Evolutionary conservation across 2,113 vertebrate genomes (phyloP).

Genomic region (Callaeas wilsoni): DNA sequence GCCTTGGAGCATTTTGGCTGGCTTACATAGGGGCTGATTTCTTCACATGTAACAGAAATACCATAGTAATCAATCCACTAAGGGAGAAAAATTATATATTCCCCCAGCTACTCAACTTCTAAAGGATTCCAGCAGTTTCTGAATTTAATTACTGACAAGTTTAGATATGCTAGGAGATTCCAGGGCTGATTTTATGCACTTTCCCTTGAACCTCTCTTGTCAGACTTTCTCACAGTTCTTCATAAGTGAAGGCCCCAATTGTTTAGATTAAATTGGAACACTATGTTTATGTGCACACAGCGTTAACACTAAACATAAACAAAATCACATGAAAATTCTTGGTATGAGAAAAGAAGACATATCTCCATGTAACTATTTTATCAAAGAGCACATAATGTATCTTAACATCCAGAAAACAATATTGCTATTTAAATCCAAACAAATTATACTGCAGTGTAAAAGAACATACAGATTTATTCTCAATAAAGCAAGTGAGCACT

Average conservation of each 20-base stretch:
- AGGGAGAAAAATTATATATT: conserved; percentile 41
- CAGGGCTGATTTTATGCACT: neutral
- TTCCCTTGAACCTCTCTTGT: neutral
- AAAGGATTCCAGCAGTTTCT: conserved; percentile 41
- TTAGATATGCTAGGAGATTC: conserved; percentile 17
- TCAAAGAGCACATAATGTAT: neutral
- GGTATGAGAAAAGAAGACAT: conserved; percentile 36
- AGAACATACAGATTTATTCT: neutral
- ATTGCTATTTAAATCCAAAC: neutral
- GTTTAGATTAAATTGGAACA: conserved; percentile 62
- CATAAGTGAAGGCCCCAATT: conserved; percentile 42
- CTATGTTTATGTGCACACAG: conserved; percentile 59
- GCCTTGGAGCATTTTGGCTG: conserved; percentile 12
- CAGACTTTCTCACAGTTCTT: conserved; percentile 56
- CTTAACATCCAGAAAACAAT: neutral
- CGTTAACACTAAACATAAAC: conserved; percentile 24
- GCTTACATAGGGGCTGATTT: neutral
- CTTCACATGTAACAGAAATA: conserved; percentile 12
- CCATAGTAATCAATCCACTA: conserved; percentile 29
- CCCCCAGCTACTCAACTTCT: conserved; percentile 20
- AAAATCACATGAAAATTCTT: conserved; percentile 36
- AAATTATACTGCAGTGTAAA: neutral
- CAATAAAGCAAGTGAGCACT: neutral
- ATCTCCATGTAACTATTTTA: neutral
- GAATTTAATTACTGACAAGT: conserved; percentile 16